phyloP scores from a whole-genome alignment of 1,140 invertebrate species.

The Papilio polyxenes region DNA sequence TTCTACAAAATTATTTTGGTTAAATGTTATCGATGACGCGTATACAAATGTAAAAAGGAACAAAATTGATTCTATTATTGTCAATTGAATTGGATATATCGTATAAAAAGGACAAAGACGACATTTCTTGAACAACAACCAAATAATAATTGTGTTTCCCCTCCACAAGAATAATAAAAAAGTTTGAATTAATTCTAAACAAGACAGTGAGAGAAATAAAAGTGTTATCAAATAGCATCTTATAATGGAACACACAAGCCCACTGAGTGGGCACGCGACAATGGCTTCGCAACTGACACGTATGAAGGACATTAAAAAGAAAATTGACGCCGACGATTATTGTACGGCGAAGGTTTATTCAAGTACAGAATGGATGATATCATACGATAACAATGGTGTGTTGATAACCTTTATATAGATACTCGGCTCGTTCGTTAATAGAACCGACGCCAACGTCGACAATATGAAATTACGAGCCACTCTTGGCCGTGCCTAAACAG shows the following conservation, averaged over 20 bases:
- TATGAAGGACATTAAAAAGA: constrained; percentile 39
- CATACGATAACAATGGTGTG: constrained; percentile 34
- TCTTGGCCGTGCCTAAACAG: constrained; percentile 61
- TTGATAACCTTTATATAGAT: constrained; percentile 44
- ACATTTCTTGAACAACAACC: background rate
- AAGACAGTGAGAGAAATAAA: constrained; percentile 8
- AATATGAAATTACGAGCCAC: constrained; percentile 65
- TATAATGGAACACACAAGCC: constrained; percentile 18
- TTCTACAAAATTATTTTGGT: background rate
- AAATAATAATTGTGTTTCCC: background rate
- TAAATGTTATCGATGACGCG: too few relatives aligned
- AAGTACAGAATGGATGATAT: constrained; percentile 37
- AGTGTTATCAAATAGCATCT: constrained; percentile 34
- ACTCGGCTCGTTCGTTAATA: constrained; percentile 8
- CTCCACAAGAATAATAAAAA: background rate
- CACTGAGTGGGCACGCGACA: constrained; percentile 25
- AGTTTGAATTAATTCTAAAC: background rate
- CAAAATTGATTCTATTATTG: background rate
- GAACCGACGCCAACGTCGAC: constrained; percentile 37
- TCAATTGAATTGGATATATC: background rate
- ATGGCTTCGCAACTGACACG: constrained; percentile 22
- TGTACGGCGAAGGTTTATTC: constrained; percentile 33
- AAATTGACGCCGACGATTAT: constrained; percentile 40
- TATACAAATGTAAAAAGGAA: background rate
- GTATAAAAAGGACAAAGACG: background rate